Evolutionary conservation across 2,797 vertebrate genomes (phyloP), one percentile per base, ranked within the genome.

Genomic region (Centroberyx gerrardi): DNA sequence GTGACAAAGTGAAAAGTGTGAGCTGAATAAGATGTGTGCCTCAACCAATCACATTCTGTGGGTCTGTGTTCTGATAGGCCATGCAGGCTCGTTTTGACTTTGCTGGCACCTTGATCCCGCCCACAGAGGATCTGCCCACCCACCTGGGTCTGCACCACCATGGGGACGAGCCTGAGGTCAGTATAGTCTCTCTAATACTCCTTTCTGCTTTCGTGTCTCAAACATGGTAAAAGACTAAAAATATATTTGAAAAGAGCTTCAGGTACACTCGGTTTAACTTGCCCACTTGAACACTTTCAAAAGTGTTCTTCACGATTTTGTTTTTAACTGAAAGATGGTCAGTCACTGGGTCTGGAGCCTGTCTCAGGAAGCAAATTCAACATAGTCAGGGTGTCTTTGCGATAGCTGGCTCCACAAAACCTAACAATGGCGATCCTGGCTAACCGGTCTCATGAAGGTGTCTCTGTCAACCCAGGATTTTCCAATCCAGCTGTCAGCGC

Each of bases 31-130:
- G 2, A 44, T 44, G 2, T 59, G 2, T 33, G 6, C 8, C 51
- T 72, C 58, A 42, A 29, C 29, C 13, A 75, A 51, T 22, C 3
- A n/a, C 40, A n/a, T 14, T 8, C 6, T 65, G 0, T 69, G 18
- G 15, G 74, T 82, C 12, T 64, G 44, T 83, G 15, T 89, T 62
- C 59, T 68, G 8, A 60, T 60, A 99, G 98, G 96, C 95, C 62
- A 99, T 99, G 97, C 96, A 98, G 91, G 98, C 97, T 80, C 97
- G 98, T 9, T 99, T 99, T 89, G 96, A 95, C 88, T 97, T 99
- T 63, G 91, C 95, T 1, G 98, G 98, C 75, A 95, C 91, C 29
- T 88, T 99, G 49, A 95, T 99, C 78, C 96, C 96, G 0, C 96
- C 96, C 0, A 93, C 94, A 14, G 87, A 94, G 75, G 97, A 99